A percentile compares a stretch with the other conserved stretches of the same genome.
These are phyloP conservation scores for Bilobella aurantiaca DNA, from an alignment of 1,140 invertebrate species.

Conservation along the genomic window DNA sequence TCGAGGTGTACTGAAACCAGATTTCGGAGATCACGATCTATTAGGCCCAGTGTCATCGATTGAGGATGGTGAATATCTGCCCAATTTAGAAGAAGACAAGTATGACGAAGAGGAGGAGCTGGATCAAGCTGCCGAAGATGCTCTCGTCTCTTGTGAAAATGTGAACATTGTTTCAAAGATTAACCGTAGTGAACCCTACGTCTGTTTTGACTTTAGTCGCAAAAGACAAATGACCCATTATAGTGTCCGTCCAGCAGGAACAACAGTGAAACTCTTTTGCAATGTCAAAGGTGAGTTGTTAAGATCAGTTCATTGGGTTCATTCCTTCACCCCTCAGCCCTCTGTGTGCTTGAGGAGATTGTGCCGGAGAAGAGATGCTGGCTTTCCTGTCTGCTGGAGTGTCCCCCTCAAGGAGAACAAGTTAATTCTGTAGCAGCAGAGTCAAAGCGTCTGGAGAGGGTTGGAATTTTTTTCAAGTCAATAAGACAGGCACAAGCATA, in stretches of 20 bases:
- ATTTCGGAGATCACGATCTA: no score
- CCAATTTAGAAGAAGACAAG: not conserved
- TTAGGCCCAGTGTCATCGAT: no score
- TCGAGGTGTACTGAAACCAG: no score
- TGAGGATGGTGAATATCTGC: no score
- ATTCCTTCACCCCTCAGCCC: not conserved
- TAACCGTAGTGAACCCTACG: conserved; percentile 8
- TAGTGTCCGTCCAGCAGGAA: conserved; percentile 18
- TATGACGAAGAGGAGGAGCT: conserved; percentile 14
- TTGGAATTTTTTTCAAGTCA: no score
- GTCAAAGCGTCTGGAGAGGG: no score
- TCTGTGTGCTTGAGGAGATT: not conserved
- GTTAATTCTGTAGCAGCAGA: no score
- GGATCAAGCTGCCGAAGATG: not conserved
- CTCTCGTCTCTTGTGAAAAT: not conserved
- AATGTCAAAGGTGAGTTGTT: conserved; percentile 22
- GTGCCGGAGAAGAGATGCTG: no score
- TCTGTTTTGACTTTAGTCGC: conserved; percentile 27
- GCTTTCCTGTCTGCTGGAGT: no score
- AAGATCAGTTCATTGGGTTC: not conserved
- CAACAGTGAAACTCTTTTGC: conserved; percentile 22
- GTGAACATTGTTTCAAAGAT: not conserved
- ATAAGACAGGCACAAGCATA: no score
- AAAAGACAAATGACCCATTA: conserved; percentile 27
- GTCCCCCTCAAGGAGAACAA: no score